A percentile compares a stretch with the other conserved stretches of the same genome.
Evolutionary conservation across 2,113 vertebrate genomes (phyloP).

Genomic region (Platysteira castanea): DNA sequence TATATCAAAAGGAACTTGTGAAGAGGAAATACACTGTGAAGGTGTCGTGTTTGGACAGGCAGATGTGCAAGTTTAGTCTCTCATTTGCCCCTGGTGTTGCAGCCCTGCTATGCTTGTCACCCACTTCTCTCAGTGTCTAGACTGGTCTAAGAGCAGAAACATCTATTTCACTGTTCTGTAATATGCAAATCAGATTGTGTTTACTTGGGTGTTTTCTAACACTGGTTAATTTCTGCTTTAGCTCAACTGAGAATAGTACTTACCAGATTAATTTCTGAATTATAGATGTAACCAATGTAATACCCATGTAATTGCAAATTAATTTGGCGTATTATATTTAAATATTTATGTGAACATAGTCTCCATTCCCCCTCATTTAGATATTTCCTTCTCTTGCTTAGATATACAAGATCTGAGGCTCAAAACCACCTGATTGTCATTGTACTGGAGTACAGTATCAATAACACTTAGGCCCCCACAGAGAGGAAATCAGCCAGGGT

Average conservation of each 20-base stretch:
- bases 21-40: not conserved
- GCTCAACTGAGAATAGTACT: not conserved
- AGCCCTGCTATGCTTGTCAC: not conserved
- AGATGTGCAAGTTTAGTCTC: not conserved
- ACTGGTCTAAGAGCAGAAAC: not conserved
- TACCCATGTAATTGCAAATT: not conserved
- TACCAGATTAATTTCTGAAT: slow-evolving; percentile 25
- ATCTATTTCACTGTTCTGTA: not conserved
- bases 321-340: not conserved
- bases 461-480: not conserved
- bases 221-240: not conserved
- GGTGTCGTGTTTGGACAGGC: not conserved
- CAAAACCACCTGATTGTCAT: not conserved
- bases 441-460: not conserved
- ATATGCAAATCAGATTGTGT: not conserved
- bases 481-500: not conserved
- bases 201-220: not conserved
- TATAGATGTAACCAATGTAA: not conserved
- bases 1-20: not conserved
- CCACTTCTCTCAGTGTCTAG: not conserved
- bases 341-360: slow-evolving; percentile 9
- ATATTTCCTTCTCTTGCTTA: not conserved
- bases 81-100: not conserved
- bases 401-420: not conserved
- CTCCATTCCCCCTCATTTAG: not conserved